Conservation (phyloP, 1,140 invertebrate species). For the Nixonia krombeini region DNA sequence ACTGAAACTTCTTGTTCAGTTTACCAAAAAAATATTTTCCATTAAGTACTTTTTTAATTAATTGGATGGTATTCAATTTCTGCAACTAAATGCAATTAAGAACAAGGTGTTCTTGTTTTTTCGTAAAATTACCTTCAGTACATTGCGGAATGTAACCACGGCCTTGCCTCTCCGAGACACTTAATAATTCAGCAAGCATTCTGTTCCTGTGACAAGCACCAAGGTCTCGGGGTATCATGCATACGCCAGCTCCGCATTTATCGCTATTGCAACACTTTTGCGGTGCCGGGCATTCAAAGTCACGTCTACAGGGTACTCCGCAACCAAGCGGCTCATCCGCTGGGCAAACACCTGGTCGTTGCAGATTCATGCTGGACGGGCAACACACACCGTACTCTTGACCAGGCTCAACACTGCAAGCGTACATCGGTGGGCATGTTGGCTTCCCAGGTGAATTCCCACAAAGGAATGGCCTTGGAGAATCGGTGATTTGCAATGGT, state of each 20-base stretch:
- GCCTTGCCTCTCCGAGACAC: constrained; percentile 83
- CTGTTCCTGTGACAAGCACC: constrained; percentile 81
- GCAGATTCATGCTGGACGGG: constrained; percentile 80
- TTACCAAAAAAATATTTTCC: no score
- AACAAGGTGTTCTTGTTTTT: neutral
- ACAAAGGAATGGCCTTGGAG: constrained; percentile 83
- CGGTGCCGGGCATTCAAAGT: constrained; percentile 83
- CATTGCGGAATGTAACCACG: constrained; percentile 89
- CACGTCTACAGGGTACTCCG: constrained; percentile 79
- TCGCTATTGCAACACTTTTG: constrained; percentile 85
- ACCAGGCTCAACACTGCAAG: constrained; percentile 81
- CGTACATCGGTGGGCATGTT: constrained; percentile 84
- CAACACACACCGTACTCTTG: constrained; percentile 91
- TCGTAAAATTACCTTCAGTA: constrained; percentile 62
- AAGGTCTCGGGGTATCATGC: constrained; percentile 53
- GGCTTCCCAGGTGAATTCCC: constrained; percentile 86
- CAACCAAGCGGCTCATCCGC: constrained; percentile 71
- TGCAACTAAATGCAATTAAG: no score
- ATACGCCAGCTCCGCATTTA: constrained; percentile 57
- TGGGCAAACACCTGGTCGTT: constrained; percentile 84
- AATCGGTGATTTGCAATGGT: constrained; percentile 84
- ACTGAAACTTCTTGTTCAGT: no score
- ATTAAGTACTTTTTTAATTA: no score
- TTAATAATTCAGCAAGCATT: constrained; percentile 81
- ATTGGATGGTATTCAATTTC: no score